Evolutionary conservation across 2,113 vertebrate species (phyloP).

Genomic region (Theristicus caerulescens): DNA sequence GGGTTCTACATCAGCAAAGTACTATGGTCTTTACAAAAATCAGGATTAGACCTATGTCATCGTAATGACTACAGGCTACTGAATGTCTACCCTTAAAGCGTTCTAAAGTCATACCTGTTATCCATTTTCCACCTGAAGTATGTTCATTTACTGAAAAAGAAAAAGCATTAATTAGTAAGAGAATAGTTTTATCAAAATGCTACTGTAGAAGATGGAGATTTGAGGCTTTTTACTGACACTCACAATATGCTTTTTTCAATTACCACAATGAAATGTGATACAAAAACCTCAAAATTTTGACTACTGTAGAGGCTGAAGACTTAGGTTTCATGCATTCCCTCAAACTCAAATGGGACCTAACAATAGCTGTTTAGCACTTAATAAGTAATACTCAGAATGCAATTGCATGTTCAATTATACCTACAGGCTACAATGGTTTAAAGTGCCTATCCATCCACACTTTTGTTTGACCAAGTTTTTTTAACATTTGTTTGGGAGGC

Average conservation of each 20-base stretch:
- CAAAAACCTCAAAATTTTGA: neutral
- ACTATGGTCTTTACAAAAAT: neutral
- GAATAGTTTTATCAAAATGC: neutral
- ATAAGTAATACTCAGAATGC: neutral
- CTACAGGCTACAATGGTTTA: neutral
- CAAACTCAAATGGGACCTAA: neutral
- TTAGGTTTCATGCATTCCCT: neutral
- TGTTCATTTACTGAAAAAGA: conserved; percentile 44
- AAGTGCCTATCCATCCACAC: neutral
- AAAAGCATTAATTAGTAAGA: neutral
- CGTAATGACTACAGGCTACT: neutral
- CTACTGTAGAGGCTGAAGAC: neutral
- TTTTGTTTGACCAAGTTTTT: neutral
- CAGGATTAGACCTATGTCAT: neutral
- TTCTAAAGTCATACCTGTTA: conserved; percentile 14
- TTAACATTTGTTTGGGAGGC: neutral
- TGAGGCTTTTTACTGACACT: neutral
- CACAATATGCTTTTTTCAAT: neutral
- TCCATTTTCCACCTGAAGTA: neutral
- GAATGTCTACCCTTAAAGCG: neutral
- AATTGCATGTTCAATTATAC: neutral
- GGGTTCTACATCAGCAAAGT: neutral
- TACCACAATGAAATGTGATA: neutral
- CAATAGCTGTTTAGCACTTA: neutral
- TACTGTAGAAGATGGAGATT: neutral